Evolutionary conservation across 2,113 vertebrate species (phyloP).

Genomic region (Nesoenas mayeri): DNA sequence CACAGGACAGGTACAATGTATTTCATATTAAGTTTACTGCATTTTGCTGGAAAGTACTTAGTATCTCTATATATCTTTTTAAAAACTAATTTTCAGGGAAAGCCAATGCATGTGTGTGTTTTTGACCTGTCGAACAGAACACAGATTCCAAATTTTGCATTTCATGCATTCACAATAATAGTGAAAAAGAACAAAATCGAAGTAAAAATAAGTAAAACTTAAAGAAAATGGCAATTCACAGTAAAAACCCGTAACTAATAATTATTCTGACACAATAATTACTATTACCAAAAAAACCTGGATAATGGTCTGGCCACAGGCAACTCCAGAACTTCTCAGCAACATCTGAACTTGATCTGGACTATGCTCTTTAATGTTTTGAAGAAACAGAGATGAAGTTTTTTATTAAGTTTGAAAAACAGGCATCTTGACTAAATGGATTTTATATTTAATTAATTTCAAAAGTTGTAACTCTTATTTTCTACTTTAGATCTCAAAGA

Average conservation of each 20-base stretch:
- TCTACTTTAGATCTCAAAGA: not conserved
- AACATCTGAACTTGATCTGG: not conserved
- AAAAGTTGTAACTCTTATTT: not conserved
- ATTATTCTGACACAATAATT: not conserved
- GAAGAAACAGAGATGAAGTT: not conserved
- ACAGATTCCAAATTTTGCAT: not conserved
- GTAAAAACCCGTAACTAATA: not conserved
- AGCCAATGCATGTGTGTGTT: fast-evolving
- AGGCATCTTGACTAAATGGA: not conserved
- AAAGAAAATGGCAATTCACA: not conserved
- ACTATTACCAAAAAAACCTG: not conserved
- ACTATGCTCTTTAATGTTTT: not conserved
- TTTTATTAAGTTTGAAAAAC: not conserved
- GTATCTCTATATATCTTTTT: not conserved
- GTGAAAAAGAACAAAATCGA: not conserved
- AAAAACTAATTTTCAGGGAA: not conserved
- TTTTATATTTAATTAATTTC: not conserved
- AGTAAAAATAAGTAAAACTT: not conserved
- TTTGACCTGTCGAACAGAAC: not conserved
- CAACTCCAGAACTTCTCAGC: not conserved
- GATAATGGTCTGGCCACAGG: not conserved
- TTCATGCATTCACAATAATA: not conserved
- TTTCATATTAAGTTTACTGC: not conserved
- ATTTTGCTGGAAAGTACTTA: not conserved
- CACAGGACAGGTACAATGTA: not conserved